Evolutionary conservation across 1,140 invertebrate genomes (phyloP).

Genomic region (Drosophila jambulina): DNA sequence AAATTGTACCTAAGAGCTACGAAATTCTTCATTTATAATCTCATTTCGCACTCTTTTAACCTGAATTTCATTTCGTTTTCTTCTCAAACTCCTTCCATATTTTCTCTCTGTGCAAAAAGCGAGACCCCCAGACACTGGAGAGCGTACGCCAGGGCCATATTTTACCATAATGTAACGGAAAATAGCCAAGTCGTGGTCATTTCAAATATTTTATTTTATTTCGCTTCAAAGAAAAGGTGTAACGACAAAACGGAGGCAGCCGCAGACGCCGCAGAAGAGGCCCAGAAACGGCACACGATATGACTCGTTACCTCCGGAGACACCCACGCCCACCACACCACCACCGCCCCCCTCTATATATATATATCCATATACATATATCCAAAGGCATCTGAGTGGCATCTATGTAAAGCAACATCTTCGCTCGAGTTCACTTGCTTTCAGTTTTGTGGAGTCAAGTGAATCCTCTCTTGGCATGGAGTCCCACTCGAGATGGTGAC

Average conservation of each 20-base stretch:
- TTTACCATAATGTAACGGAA: conserved; percentile 83
- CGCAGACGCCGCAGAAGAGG: conserved; percentile 43
- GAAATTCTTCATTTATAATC: too few relatives aligned
- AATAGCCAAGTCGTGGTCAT: conserved; percentile 82
- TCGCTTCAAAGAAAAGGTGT: conserved; percentile 70
- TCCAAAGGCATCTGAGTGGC: neutral
- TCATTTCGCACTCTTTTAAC: neutral
- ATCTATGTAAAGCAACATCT: conserved; percentile 1
- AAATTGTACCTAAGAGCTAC: neutral
- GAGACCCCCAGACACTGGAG: conserved; percentile 27
- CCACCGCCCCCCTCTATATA: neutral
- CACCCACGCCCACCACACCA: neutral
- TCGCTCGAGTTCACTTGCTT: conserved; percentile 6
- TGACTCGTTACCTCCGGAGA: conserved; percentile 30
- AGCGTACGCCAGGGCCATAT: conserved; percentile 68
- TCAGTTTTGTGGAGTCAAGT: neutral
- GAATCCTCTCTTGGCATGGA: neutral
- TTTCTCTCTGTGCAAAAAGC: conserved; percentile 1
- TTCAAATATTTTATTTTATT: conserved; percentile 82
- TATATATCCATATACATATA: neutral
- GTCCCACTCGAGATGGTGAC: neutral
- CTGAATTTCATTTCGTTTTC: neutral
- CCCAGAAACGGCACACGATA: conserved; percentile 14
- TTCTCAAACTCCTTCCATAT: rapidly evolving
- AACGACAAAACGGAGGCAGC: conserved; percentile 61